Percentiles rank a stretch among this genome's conserved stretches.
phyloP scores from a whole-genome alignment of 2,888 invertebrate genomes.

The Siphlonurus alternatus region DNA sequence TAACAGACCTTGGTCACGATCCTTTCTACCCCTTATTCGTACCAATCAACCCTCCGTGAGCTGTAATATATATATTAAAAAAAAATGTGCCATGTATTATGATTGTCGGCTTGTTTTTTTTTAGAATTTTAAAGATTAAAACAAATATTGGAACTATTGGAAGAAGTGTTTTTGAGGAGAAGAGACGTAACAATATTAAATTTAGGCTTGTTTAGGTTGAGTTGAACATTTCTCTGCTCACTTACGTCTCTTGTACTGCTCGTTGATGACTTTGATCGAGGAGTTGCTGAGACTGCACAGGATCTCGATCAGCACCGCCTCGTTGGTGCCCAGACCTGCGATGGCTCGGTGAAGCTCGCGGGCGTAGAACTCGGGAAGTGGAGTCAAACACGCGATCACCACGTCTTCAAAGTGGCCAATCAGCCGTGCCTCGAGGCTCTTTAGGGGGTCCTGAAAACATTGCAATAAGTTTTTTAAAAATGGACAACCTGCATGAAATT shows the following conservation, averaged over 20 bases:
- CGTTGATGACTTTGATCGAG: neutral
- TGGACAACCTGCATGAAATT: too few species aligned
- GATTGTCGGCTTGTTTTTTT: too few species aligned
- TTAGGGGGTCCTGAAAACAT: slow-evolving; percentile 66
- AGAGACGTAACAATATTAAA: too few species aligned
- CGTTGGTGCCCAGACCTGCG: slow-evolving; percentile 72
- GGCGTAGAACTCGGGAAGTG: slow-evolving; percentile 77
- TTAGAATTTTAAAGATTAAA: neutral
- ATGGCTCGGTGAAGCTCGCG: slow-evolving; percentile 79
- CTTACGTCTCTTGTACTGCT: neutral
- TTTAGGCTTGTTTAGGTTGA: too few species aligned
- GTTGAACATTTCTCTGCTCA: too few species aligned
- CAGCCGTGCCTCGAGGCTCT: slow-evolving; percentile 78
- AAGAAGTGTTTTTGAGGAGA: too few species aligned
- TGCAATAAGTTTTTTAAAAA: too few species aligned
- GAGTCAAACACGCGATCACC: slow-evolving; percentile 79
- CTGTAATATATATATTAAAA: too few species aligned
- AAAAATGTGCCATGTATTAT: too few species aligned
- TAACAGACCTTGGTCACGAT: too few species aligned
- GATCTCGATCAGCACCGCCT: slow-evolving; percentile 82
- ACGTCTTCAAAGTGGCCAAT: slow-evolving; percentile 81
- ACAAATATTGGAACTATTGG: neutral
- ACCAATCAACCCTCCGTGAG: too few species aligned
- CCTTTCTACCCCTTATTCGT: too few species aligned
- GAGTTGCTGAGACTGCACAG: slow-evolving; percentile 73